Conservation (phyloP, 2,797 vertebrate species). For the Rhabdomys pumilio region DNA sequence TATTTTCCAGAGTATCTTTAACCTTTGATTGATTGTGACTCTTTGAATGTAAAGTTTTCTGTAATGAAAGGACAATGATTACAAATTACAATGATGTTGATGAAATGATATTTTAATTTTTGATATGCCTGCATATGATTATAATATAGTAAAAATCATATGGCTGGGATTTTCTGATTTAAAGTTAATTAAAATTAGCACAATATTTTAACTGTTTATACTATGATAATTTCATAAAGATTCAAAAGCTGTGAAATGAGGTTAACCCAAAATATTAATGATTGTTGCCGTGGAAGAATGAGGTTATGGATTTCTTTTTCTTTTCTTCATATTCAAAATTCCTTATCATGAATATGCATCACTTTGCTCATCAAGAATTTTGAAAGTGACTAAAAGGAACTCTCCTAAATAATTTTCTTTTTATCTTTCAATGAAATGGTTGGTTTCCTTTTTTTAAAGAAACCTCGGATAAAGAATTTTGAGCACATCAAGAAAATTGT, state of each 20-base stretch:
- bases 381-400: conserved; percentile 76
- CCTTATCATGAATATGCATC: conserved; percentile 67
- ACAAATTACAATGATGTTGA: not conserved
- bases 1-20: not conserved
- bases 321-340: conserved; percentile 57
- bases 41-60: not conserved
- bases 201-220: conserved; percentile 20
- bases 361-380: conserved; percentile 50
- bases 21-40: not conserved
- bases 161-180: not conserved
- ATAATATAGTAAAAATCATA: not conserved
- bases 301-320: conserved; percentile 20
- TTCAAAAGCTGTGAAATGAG: conserved; percentile 26
- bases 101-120: not conserved
- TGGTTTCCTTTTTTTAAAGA: conserved; percentile 53
- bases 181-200: not conserved
- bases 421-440: conserved; percentile 71
- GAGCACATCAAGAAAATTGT: conserved; percentile 75
- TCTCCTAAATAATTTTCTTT: conserved; percentile 74
- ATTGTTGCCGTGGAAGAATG: conserved; percentile 14
- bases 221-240: conserved; percentile 48
- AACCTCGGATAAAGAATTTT: conserved; percentile 76
- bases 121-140: not conserved
- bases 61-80: not conserved
- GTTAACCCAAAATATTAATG: conserved; percentile 17